These are phyloP conservation scores for Sclerodermus sp. DNA, from an alignment of 2,888 invertebrate species.

Conservation along the genomic window DNA sequence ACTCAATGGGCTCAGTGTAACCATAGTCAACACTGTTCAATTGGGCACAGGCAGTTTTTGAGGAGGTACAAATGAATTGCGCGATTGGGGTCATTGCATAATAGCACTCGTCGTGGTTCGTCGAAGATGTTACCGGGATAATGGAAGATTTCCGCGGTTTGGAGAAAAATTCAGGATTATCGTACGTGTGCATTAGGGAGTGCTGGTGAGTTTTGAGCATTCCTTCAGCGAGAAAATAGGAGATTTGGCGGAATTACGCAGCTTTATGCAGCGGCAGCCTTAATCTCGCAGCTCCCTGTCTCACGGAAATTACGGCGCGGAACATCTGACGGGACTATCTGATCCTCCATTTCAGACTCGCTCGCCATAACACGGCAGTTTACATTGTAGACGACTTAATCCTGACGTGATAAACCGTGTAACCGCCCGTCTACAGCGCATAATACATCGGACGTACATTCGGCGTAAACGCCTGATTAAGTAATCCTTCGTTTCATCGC, in stretches of 20 bases:
- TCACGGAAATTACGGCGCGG: conserved; percentile 24
- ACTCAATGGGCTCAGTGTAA: too few species aligned
- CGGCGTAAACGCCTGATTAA: conserved; percentile 36
- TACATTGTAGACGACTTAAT: conserved; percentile 22
- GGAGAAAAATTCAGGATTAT: too few species aligned
- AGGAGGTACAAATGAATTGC: too few species aligned
- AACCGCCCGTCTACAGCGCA: conserved; percentile 12
- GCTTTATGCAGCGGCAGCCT: conserved; percentile 11
- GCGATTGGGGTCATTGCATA: too few species aligned
- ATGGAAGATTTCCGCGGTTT: too few species aligned
- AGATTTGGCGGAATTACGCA: conserved; percentile 18
- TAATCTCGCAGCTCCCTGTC: conserved; percentile 19
- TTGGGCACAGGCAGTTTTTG: too few species aligned
- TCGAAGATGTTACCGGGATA: too few species aligned
- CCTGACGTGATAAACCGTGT: conserved; percentile 24
- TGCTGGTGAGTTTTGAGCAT: too few species aligned
- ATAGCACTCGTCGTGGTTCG: too few species aligned
- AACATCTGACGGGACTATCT: conserved; percentile 21
- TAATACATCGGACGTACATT: conserved; percentile 22
- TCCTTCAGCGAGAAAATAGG: conserved; percentile 3
- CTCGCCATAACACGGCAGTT: conserved; percentile 22
- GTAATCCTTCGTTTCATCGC: conserved; percentile 31
- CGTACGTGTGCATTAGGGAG: too few species aligned
- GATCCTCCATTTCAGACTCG: conserved; percentile 20
- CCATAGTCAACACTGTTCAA: too few species aligned